phyloP scores from a whole-genome alignment of 2,113 vertebrate species.

The Sorex araneus region DNA sequence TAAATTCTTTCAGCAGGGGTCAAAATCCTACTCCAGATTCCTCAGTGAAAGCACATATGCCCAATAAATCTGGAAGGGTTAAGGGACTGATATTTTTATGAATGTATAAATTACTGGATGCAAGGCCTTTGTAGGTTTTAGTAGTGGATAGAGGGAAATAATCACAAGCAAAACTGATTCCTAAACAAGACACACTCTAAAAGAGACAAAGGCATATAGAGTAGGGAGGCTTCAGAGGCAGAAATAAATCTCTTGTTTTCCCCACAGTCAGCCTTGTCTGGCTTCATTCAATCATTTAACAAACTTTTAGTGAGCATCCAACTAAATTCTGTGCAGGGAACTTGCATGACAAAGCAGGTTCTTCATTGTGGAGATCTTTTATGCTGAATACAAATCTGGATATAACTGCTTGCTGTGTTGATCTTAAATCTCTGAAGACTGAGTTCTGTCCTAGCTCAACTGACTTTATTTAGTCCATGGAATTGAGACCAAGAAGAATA shows the following conservation, averaged over 20 bases:
- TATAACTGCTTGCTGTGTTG: background rate
- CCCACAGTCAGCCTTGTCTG: background rate
- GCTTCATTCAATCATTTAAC: slow-evolving; percentile 43
- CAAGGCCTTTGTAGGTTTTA: slow-evolving; percentile 23
- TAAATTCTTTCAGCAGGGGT: slow-evolving; percentile 63
- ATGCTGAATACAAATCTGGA: background rate
- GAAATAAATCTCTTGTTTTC: slow-evolving; percentile 42
- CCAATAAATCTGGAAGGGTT: slow-evolving; percentile 36
- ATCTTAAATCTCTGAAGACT: background rate
- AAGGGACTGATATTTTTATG: slow-evolving; percentile 37
- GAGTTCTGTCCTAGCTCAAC: background rate
- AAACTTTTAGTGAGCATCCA: slow-evolving; percentile 1
- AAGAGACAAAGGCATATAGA: background rate
- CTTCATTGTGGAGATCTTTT: slow-evolving; percentile 14
- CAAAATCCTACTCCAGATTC: slow-evolving; percentile 13
- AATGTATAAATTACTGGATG: slow-evolving; percentile 4
- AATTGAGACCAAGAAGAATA: background rate
- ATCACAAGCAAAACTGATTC: slow-evolving; percentile 5
- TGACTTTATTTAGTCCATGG: background rate
- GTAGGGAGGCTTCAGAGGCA: background rate
- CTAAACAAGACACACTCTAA: background rate
- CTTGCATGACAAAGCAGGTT: background rate
- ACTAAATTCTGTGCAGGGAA: background rate
- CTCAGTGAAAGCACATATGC: slow-evolving; percentile 27
- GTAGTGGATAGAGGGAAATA: slow-evolving; percentile 5